These are phyloP conservation scores for Lycia hirtaria DNA, from an alignment of 2,888 invertebrate genomes.

Conservation along the genomic window DNA sequence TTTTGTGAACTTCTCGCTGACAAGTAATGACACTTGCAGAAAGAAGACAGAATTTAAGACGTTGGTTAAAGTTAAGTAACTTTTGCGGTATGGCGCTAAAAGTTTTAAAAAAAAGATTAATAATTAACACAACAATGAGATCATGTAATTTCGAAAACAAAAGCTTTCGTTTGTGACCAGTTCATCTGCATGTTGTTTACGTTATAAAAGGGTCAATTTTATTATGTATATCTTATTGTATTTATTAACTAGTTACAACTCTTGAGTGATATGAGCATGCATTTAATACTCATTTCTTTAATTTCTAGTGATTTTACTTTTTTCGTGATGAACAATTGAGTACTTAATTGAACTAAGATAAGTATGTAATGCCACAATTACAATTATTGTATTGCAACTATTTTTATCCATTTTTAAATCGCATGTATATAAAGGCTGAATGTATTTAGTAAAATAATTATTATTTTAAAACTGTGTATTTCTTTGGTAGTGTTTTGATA, in stretches of 20 bases:
- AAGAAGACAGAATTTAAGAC: no score
- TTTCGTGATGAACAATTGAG: conserved; percentile 62
- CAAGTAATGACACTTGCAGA: no score
- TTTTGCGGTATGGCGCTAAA: no score
- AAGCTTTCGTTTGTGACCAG: no score
- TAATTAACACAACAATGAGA: no score
- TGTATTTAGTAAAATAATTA: conserved; percentile 53
- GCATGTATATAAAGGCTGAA: conserved; percentile 75
- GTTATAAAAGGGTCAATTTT: no score
- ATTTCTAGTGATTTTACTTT: conserved; percentile 44
- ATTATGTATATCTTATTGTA: background rate
- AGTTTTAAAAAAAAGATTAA: no score
- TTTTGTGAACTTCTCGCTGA: no score
- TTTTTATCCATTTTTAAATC: conserved; percentile 54
- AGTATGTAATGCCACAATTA: conserved; percentile 55
- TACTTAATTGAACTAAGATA: conserved; percentile 67
- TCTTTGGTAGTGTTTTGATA: conserved; percentile 34
- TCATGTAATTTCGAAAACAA: no score
- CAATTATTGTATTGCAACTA: conserved; percentile 58
- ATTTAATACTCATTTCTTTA: conserved; percentile 52
- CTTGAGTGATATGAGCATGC: background rate
- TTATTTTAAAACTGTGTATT: conserved; percentile 51
- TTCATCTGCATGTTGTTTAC: no score
- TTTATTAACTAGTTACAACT: background rate
- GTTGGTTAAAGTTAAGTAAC: no score